phyloP scores from a whole-genome alignment of 1,140 invertebrate genomes.

The Apis florea region DNA sequence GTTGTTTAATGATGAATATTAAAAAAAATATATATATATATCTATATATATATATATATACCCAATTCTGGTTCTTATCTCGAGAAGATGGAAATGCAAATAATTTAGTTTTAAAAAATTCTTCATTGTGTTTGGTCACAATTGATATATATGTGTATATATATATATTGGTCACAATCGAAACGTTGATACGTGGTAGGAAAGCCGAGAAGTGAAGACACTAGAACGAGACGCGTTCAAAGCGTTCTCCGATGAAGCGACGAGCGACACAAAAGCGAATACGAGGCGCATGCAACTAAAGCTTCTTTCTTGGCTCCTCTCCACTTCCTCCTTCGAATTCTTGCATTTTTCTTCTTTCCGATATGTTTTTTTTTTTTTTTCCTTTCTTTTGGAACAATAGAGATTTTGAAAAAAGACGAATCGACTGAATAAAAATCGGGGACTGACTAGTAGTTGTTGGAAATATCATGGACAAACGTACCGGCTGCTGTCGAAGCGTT shows the following conservation, averaged over 20 bases:
- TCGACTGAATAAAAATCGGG: slow-evolving; percentile 66
- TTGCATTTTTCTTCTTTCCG: not conserved
- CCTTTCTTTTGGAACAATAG: not conserved
- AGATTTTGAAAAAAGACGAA: slow-evolving; percentile 15
- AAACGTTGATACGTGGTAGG: not conserved
- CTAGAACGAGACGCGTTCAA: slow-evolving; percentile 13
- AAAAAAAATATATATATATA: too few relatives aligned
- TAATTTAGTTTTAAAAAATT: not conserved
- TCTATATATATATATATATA: too few relatives aligned
- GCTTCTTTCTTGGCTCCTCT: slow-evolving; percentile 49
- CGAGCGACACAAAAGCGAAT: slow-evolving; percentile 73
- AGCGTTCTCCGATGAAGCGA: slow-evolving; percentile 52
- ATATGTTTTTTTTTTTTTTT: not conserved
- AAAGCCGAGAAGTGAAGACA: not conserved
- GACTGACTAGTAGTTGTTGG: slow-evolving; percentile 80
- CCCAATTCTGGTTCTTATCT: slow-evolving; percentile 4
- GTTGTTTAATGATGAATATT: too few relatives aligned
- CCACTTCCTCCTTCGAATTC: slow-evolving; percentile 9
- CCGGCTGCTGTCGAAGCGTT: slow-evolving; percentile 53
- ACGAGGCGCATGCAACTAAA: slow-evolving; percentile 77
- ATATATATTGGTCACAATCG: too few relatives aligned
- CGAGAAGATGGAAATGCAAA: not conserved
- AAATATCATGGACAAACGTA: slow-evolving; percentile 66
- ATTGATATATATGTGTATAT: not conserved
- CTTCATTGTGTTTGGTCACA: not conserved